Evolutionary conservation across 2,888 invertebrate species (phyloP).

Genomic region (Aethes cnicana): DNA sequence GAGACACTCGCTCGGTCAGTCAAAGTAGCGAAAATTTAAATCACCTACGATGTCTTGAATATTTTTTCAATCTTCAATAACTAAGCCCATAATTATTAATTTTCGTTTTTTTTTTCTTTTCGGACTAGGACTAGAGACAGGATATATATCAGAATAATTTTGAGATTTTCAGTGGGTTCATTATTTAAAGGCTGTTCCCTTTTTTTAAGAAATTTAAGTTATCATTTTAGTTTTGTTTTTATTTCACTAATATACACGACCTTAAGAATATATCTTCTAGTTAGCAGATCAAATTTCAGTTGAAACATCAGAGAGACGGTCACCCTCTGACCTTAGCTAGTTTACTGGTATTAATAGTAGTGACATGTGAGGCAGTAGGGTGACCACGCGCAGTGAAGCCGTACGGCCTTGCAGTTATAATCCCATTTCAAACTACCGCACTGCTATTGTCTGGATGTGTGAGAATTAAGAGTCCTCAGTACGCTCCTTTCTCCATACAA

Average conservation of each 20-base stretch:
- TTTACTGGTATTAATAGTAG: conserved; percentile 3
- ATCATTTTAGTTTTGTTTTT: neutral
- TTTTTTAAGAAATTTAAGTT: too few relatives aligned
- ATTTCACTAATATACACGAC: neutral
- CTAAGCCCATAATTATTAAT: too few relatives aligned
- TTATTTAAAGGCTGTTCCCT: too few relatives aligned
- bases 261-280: neutral
- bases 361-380: conserved; percentile 13
- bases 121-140: too few relatives aligned
- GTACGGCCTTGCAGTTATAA: conserved; percentile 14
- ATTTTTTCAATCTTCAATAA: too few relatives aligned
- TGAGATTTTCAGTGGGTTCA: too few relatives aligned
- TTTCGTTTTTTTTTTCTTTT: too few relatives aligned
- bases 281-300: neutral
- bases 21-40: too few relatives aligned
- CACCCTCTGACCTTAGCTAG: conserved; percentile 1
- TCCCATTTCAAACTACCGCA: conserved; percentile 8
- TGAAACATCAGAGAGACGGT: neutral
- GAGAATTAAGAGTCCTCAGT: too few relatives aligned
- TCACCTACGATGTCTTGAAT: too few relatives aligned
- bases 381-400: conserved; percentile 13
- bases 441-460: neutral
- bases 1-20: too few relatives aligned
- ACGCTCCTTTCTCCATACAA: neutral
- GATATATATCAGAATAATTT: too few relatives aligned